These are phyloP conservation scores for Lasioglossum marginatum DNA, from an alignment of 2,888 invertebrate genomes.

Conservation along the genomic window DNA sequence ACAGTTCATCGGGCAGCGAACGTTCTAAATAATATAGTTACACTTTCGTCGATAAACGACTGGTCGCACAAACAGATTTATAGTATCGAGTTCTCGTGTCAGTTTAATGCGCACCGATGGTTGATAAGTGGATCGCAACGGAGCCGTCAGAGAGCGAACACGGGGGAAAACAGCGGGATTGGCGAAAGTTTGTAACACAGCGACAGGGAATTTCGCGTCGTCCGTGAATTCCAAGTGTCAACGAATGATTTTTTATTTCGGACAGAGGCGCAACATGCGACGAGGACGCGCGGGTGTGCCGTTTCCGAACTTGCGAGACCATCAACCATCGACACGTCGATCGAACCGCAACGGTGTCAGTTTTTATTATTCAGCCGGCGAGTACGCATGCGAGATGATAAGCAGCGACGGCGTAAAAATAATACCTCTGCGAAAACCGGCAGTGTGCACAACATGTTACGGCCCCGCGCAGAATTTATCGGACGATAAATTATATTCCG, in stretches of 20 bases:
- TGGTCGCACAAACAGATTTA: not conserved
- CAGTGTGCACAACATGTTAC: not conserved
- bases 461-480: not conserved
- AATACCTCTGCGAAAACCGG: not conserved
- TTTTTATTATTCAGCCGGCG: constrained; percentile 17
- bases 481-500: not conserved
- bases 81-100: not conserved
- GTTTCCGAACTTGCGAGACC: not conserved
- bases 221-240: not conserved
- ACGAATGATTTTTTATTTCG: constrained; percentile 12
- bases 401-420: constrained; percentile 5
- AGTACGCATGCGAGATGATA: constrained; percentile 12
- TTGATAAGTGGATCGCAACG: not conserved
- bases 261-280: not conserved
- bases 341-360: not conserved
- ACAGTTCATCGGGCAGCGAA: not conserved
- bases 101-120: not conserved
- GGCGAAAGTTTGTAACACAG: not conserved
- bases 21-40: not conserved
- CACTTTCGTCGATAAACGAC: not conserved
- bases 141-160: not conserved
- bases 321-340: constrained; percentile 8
- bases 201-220: not conserved
- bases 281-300: not conserved
- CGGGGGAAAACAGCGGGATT: not conserved